A percentile compares a stretch with the other conserved stretches of the same genome.
phyloP scores from a whole-genome alignment of 2,888 invertebrate species.

The Asteroscopus sphinx region DNA sequence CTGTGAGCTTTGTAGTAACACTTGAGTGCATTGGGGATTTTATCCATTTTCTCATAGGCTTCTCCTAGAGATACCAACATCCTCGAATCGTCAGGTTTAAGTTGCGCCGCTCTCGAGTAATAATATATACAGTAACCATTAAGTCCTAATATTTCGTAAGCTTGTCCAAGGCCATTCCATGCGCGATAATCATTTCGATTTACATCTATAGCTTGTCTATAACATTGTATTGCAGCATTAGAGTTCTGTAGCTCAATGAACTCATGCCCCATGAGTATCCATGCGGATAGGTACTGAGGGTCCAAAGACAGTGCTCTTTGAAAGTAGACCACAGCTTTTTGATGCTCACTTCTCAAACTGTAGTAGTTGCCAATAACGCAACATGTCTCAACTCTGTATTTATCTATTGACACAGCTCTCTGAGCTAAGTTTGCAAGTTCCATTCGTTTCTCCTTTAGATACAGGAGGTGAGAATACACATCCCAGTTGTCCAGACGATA shows the following conservation, averaged over 20 bases:
- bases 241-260: slow-evolving; percentile 99
- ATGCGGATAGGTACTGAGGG: slow-evolving; percentile 98
- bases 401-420: slow-evolving; percentile 97
- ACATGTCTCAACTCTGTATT: slow-evolving; percentile 99
- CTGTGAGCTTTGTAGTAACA: slow-evolving; percentile 99
- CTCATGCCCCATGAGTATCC: slow-evolving; percentile 99
- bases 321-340: slow-evolving; percentile 99
- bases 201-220: slow-evolving; percentile 98
- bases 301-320: slow-evolving; percentile 98
- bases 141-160: slow-evolving; percentile 99
- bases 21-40: slow-evolving; percentile 97
- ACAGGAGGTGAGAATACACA: slow-evolving; percentile 98
- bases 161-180: slow-evolving; percentile 99
- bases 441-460: slow-evolving; percentile 97
- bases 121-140: slow-evolving; percentile 98
- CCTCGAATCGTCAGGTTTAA: slow-evolving; percentile 98
- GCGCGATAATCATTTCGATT: slow-evolving; percentile 98
- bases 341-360: slow-evolving; percentile 98
- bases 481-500: slow-evolving; percentile 98
- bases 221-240: slow-evolving; percentile 99
- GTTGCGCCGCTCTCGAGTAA: slow-evolving; percentile 97
- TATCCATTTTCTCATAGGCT: slow-evolving; percentile 98
- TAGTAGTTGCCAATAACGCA: slow-evolving; percentile 99
- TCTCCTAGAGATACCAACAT: slow-evolving; percentile 99
- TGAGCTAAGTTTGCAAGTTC: slow-evolving; percentile 98